Conservation (phyloP, 1,140 invertebrate species). For the Drosophila simulans region DNA sequence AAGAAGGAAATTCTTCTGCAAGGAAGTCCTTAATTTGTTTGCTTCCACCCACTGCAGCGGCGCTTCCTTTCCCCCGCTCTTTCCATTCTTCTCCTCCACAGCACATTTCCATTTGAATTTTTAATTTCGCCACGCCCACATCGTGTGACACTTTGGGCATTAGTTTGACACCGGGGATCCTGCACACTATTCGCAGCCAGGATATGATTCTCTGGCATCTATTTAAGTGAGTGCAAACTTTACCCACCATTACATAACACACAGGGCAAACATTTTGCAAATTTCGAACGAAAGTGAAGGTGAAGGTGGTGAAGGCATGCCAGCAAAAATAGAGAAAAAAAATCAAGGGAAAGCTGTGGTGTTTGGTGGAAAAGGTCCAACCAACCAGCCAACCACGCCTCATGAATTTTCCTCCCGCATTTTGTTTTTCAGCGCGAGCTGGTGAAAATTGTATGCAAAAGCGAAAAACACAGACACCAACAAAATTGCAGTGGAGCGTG, state of each 20-base stretch:
- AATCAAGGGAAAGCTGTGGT: constrained; percentile 22
- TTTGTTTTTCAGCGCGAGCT: constrained; percentile 24
- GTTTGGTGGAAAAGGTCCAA: constrained; percentile 8
- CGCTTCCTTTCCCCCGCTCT: neutral
- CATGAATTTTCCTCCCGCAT: constrained; percentile 45
- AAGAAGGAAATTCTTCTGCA: constrained; percentile 22
- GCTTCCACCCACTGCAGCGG: constrained; percentile 10
- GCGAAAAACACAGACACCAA: constrained; percentile 26
- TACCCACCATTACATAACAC: constrained; percentile 60
- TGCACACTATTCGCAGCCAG: constrained; percentile 49
- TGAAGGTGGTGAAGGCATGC: constrained; percentile 62
- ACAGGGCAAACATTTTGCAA: constrained; percentile 70
- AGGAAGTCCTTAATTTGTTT: constrained; percentile 78
- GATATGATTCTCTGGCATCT: constrained; percentile 67
- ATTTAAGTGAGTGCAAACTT: constrained; percentile 80
- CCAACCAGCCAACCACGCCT: constrained; percentile 28
- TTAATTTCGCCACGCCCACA: constrained; percentile 63
- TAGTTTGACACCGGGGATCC: constrained; percentile 62
- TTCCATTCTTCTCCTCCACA: neutral
- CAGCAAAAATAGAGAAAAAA: neutral
- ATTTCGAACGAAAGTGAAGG: constrained; percentile 75
- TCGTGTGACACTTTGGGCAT: constrained; percentile 72
- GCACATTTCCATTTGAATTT: constrained; percentile 80
- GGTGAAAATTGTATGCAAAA: constrained; percentile 70
- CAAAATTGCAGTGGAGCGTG: constrained; percentile 24